These are phyloP conservation scores for Pangasius mekongensis DNA, from an alignment of 2,797 vertebrate species.

Conservation along the genomic window DNA sequence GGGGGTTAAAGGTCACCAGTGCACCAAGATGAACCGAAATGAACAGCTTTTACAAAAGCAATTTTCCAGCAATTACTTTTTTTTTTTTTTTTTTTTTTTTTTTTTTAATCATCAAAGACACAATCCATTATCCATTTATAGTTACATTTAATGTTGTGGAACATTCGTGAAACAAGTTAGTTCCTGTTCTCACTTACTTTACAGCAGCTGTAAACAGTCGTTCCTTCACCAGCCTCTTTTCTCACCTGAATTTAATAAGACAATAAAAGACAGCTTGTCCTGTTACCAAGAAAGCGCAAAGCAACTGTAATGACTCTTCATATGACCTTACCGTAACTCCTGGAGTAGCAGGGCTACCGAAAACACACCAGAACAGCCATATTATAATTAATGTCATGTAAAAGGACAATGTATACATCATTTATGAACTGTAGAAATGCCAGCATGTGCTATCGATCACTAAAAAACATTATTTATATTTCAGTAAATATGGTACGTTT, in stretches of 20 bases:
- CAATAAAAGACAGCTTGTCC: neutral
- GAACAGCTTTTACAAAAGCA: too few relatives aligned
- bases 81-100: too few relatives aligned
- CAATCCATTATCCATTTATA: too few relatives aligned
- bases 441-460: neutral
- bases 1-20: neutral
- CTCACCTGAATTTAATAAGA: too few relatives aligned
- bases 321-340: neutral
- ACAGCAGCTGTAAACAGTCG: too few relatives aligned
- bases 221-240: too few relatives aligned
- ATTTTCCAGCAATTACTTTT: too few relatives aligned
- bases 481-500: neutral
- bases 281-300: neutral
- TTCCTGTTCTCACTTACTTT: too few relatives aligned
- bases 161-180: too few relatives aligned
- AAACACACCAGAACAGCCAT: neutral
- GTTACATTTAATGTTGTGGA: too few relatives aligned
- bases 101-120: too few relatives aligned
- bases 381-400: neutral
- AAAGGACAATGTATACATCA: neutral
- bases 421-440: neutral
- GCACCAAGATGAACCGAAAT: too few relatives aligned
- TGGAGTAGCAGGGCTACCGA: neutral
- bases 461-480: neutral
- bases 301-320: neutral